Percentiles rank a stretch among this genome's conserved stretches.
phyloP scores from a whole-genome alignment of 2,888 invertebrate genomes.

The Lasius platythorax region DNA sequence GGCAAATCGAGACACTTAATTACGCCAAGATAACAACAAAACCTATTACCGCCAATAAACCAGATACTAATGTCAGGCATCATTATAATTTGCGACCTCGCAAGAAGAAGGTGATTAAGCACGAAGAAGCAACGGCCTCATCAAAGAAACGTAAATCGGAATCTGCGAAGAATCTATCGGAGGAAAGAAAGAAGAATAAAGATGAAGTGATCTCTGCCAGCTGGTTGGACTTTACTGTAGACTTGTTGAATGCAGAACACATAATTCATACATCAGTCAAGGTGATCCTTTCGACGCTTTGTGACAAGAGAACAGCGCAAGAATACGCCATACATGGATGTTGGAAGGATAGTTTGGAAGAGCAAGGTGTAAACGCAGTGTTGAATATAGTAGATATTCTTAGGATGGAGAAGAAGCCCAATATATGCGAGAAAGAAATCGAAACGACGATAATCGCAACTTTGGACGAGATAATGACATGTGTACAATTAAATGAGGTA shows the following conservation, averaged over 20 bases:
- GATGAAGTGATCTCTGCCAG: constrained; percentile 43
- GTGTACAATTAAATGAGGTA: constrained; percentile 41
- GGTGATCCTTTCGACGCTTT: constrained; percentile 56
- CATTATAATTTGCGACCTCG: background rate
- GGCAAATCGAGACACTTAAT: background rate
- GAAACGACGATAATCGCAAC: constrained; percentile 16
- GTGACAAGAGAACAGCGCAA: constrained; percentile 25
- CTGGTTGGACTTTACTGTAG: constrained; percentile 55
- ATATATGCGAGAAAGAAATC: constrained; percentile 54
- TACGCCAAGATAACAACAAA: background rate
- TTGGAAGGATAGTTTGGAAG: constrained; percentile 79
- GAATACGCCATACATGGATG: constrained; percentile 51
- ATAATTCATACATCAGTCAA: constrained; percentile 56
- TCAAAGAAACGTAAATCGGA: background rate
- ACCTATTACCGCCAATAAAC: background rate
- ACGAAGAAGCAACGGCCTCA: background rate
- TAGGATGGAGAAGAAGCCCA: constrained; percentile 52
- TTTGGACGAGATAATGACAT: constrained; percentile 39
- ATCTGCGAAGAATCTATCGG: background rate
- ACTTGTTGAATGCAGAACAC: constrained; percentile 46
- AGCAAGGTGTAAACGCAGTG: constrained; percentile 65
- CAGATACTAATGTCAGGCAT: background rate
- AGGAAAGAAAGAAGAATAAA: background rate
- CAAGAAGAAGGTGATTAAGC: background rate
- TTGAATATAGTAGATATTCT: constrained; percentile 62